Conservation (phyloP, 92 coral and sea anemone species). For the Virgularia gustaviana region DNA sequence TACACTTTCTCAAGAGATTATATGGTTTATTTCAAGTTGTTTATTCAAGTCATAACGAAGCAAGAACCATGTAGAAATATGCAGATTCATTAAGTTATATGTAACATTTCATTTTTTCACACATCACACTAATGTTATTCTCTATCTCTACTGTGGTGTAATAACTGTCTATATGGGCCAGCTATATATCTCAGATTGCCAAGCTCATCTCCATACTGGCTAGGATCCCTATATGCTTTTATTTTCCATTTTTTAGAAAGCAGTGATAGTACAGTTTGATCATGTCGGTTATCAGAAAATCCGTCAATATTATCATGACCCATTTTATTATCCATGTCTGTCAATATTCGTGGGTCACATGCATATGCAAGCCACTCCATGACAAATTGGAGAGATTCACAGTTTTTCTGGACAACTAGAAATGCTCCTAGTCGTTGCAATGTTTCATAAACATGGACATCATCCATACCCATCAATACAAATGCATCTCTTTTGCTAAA, state of each 20-base stretch:
- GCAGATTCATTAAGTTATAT: too few species aligned
- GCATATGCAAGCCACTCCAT: constrained; percentile 44
- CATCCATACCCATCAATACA: constrained; percentile 28
- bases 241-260: constrained; percentile 26
- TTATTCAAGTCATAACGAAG: too few species aligned
- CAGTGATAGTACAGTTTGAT: constrained; percentile 29
- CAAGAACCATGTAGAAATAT: too few species aligned
- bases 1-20: too few species aligned
- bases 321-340: constrained; percentile 19
- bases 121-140: neutral
- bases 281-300: constrained; percentile 25
- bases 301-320: constrained; percentile 2
- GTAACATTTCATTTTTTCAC: too few species aligned
- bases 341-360: constrained; percentile 17
- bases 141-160: constrained; percentile 21
- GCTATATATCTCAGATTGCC: neutral
- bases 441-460: neutral
- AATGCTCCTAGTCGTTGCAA: constrained; percentile 24
- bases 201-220: constrained; percentile 17
- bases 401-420: constrained; percentile 23
- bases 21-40: too few species aligned
- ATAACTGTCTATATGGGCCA: constrained; percentile 27
- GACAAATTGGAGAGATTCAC: constrained; percentile 21
- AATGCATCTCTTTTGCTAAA: constrained; percentile 24
- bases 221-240: constrained; percentile 17